These are phyloP conservation scores for Gymnodraco acuticeps DNA, from an alignment of 2,797 vertebrate genomes.

Conservation along the genomic window DNA sequence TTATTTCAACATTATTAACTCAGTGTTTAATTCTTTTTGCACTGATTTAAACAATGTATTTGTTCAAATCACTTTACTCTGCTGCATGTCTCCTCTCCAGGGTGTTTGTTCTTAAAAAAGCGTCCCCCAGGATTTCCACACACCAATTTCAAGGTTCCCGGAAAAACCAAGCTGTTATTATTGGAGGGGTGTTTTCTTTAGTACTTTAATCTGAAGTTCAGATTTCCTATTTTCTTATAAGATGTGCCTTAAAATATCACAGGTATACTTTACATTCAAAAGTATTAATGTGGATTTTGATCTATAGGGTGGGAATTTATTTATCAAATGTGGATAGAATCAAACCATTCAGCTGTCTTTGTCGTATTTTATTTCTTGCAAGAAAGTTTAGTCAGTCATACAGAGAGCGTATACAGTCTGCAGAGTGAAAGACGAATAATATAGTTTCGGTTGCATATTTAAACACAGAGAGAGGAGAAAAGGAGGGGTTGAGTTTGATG, in stretches of 20 bases:
- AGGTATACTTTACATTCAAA: neutral
- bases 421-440: too few species aligned
- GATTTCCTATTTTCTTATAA: neutral
- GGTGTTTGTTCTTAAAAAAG: neutral
- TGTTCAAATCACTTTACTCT: neutral
- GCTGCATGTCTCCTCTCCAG: slow-evolving; percentile 1
- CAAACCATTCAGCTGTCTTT: too few species aligned
- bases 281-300: neutral
- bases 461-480: too few species aligned
- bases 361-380: too few species aligned
- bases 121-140: neutral
- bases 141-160: neutral
- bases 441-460: too few species aligned
- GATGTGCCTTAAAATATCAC: neutral
- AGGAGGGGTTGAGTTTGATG: too few species aligned
- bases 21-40: neutral
- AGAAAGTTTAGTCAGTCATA: too few species aligned
- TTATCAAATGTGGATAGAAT: too few species aligned
- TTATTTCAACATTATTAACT: neutral
- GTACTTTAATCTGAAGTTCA: neutral
- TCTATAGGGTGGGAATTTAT: too few species aligned
- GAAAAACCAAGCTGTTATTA: neutral
- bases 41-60: neutral
- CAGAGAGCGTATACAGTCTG: too few species aligned
- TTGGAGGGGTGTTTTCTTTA: neutral